Conservation (phyloP, 2,797 vertebrate species). For the Jordanella pulchra region DNA sequence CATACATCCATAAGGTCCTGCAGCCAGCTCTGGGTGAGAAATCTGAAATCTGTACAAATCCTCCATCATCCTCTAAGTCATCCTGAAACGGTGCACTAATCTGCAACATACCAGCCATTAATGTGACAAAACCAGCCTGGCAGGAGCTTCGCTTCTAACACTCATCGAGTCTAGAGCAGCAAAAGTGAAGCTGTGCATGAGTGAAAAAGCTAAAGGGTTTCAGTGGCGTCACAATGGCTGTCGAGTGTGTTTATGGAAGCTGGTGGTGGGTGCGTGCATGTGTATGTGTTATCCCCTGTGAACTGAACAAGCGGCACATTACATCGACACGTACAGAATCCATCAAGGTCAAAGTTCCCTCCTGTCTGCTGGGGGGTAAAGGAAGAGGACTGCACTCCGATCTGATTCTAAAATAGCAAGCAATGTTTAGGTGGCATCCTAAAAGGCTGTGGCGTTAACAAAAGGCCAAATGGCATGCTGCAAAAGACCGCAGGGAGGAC, state of each 20-base stretch:
- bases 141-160: slow-evolving; percentile 37
- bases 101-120: slow-evolving; percentile 63
- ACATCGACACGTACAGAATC: slow-evolving; percentile 52
- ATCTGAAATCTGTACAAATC: slow-evolving; percentile 50
- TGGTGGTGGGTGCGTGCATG: slow-evolving; percentile 14
- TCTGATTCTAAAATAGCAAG: slow-evolving; percentile 75
- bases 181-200: slow-evolving; percentile 27
- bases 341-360: slow-evolving; percentile 66
- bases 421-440: slow-evolving; percentile 72
- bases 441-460: slow-evolving; percentile 37
- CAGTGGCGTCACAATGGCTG: slow-evolving; percentile 43
- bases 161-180: slow-evolving; percentile 21
- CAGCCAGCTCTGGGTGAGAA: slow-evolving; percentile 20
- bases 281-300: slow-evolving; percentile 17
- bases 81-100: slow-evolving; percentile 64
- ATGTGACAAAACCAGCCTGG: slow-evolving; percentile 72
- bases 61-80: slow-evolving; percentile 50
- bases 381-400: slow-evolving; percentile 27
- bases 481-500: slow-evolving; percentile 17
- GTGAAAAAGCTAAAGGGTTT: slow-evolving; percentile 45
- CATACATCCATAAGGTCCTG: slow-evolving; percentile 25
- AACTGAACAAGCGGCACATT: slow-evolving; percentile 41
- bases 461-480: slow-evolving; percentile 49
- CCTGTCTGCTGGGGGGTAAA: slow-evolving; percentile 8
- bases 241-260: slow-evolving; percentile 48